Percentiles rank a stretch among this genome's conserved stretches.
These are phyloP conservation scores for Drosophila parthenogenetica DNA, from an alignment of 2,888 invertebrate species.

Conservation along the genomic window DNA sequence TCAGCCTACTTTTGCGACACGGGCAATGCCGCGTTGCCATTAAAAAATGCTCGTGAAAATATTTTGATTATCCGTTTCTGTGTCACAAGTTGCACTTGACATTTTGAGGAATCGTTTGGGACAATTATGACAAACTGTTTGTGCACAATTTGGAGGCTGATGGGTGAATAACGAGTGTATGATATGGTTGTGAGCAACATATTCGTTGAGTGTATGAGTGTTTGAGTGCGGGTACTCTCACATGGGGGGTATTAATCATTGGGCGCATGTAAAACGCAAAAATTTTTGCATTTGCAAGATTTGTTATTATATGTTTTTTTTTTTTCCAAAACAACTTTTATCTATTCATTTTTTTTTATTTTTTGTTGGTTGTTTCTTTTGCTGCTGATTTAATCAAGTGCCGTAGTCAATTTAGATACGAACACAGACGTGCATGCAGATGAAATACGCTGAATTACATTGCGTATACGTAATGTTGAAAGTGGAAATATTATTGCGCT, in stretches of 20 bases:
- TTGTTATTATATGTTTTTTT: conserved; percentile 10
- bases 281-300: conserved; percentile 65
- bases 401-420: conserved; percentile 60
- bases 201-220: conserved; percentile 3
- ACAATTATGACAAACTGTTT: conserved; percentile 66
- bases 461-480: conserved; percentile 72
- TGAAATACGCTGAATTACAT: conserved; percentile 32
- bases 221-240: conserved; percentile 11
- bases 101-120: conserved; percentile 56
- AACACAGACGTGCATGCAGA: conserved; percentile 24
- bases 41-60: conserved; percentile 18
- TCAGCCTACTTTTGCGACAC: background rate
- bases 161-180: conserved; percentile 17
- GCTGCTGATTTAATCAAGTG: conserved; percentile 76
- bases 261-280: conserved; percentile 56
- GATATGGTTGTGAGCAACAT: conserved; percentile 21
- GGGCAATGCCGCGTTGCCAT: conserved; percentile 9
- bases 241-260: conserved; percentile 39
- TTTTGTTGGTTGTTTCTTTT: conserved; percentile 37
- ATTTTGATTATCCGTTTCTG: conserved; percentile 24
- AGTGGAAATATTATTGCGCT: background rate
- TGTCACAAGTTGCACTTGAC: conserved; percentile 69
- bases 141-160: conserved; percentile 44
- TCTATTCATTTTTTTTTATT: conserved; percentile 5
- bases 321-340: conserved; percentile 1